Base-by-base conservation (phyloP, 2,113 vertebrate species). In the Corythaeola cristata region DNA sequence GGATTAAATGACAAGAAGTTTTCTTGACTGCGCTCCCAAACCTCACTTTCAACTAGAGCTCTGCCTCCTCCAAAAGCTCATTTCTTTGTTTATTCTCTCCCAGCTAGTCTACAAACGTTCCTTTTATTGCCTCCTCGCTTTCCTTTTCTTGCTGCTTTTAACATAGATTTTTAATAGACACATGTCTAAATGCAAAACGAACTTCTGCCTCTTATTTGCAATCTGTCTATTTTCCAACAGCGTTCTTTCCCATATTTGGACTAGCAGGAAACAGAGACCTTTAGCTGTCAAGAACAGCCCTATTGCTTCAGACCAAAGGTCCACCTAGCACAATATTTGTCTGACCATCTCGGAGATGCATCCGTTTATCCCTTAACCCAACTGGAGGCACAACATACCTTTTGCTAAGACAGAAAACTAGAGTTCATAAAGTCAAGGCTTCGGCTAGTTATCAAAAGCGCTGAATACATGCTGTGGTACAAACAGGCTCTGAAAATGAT, bases 1-100 rank as follows among this genome's bases (percentile, higher is more conserved):
- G 76, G 76, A 94, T 94, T 88, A 90, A 96, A 90, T 72, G 47
- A 94, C 90, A 84, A 87, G 86, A 93, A 93, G 83, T 92, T 89
- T 90, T 86, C 90, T n/a, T 94, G 93, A 94, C 86, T 86, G 44
- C 0, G 0, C 8, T 94, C 73, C 93, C 93, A 96, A 96, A 86
- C 52, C 56, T 92, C 72, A 92, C 72, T 96, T 96, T 62, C 79
- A 92, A 12, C 75, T 69, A 74, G 37, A 91, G 33, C n/a, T 86
- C 68, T 89, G 90, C 75, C 88, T 93, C 55, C 76, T 64, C 13
- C 9, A 24, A 86, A 92, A 80, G 55, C 52, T 92, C 4, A 0
- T 89, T 89, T 71, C 80, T 71, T 91, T 85, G 58, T 93, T 96
- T 89, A 90, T 92, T 85, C 85, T 92, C 37, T 88, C 69, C 44